phyloP scores from a whole-genome alignment of 2,113 vertebrate species.

The Ptilonorhynchus violaceus region DNA sequence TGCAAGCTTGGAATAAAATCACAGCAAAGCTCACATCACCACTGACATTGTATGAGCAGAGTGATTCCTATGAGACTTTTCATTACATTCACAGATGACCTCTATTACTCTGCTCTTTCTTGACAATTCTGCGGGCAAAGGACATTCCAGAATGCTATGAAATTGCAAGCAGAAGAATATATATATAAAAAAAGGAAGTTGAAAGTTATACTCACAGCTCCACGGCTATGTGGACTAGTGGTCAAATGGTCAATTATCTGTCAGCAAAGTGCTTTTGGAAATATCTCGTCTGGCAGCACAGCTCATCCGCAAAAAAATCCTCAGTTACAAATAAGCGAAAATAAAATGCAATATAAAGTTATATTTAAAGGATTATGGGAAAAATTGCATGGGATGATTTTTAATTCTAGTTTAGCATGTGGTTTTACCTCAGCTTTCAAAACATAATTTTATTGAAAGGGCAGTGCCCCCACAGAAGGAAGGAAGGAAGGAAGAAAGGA shows the following conservation, averaged over 20 bases:
- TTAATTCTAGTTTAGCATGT: not conserved
- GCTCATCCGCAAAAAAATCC: not conserved
- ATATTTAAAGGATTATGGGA: not conserved
- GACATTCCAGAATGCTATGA: not conserved
- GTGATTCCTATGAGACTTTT: conserved; percentile 20
- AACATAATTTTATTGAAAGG: not conserved
- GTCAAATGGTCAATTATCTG: conserved; percentile 18
- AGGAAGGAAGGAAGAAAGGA: too few species aligned
- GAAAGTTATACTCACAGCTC: not conserved
- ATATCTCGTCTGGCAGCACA: not conserved
- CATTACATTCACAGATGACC: conserved; percentile 39
- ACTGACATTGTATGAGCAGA: not conserved
- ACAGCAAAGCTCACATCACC: not conserved
- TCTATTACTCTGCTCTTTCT: conserved; percentile 33
- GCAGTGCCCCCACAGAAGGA: rapidly evolving
- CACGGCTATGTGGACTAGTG: not conserved
- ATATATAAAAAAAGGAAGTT: not conserved
- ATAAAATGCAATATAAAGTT: not conserved
- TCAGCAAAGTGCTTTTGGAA: not conserved
- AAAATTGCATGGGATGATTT: not conserved
- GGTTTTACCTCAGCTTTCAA: not conserved
- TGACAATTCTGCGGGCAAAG: not conserved
- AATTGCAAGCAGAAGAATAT: not conserved
- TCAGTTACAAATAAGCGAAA: not conserved
- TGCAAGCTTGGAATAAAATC: conserved; percentile 1